phyloP scores from a whole-genome alignment of 1,140 invertebrate species.

The Rhyacophila brunnea region DNA sequence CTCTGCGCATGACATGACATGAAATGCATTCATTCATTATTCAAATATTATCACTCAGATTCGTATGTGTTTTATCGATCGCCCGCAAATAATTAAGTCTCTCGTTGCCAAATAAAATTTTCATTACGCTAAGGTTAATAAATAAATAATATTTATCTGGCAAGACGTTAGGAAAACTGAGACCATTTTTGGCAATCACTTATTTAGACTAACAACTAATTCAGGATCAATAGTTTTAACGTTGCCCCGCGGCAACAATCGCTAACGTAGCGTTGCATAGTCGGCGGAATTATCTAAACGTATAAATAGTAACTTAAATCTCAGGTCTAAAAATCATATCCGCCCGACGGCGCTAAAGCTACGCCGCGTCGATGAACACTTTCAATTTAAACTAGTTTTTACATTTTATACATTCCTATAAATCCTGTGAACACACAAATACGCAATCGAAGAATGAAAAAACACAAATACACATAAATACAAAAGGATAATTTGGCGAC shows the following conservation, averaged over 20 bases:
- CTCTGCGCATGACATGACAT: slow-evolving; percentile 24
- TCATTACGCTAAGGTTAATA: slow-evolving; percentile 33
- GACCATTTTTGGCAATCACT: slow-evolving; percentile 22
- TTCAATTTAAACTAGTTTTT: slow-evolving; percentile 5
- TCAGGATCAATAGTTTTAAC: slow-evolving; percentile 21
- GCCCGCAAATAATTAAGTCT: slow-evolving; percentile 15
- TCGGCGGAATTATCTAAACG: slow-evolving; percentile 22
- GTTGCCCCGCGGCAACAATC: slow-evolving; percentile 19
- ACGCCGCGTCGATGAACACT: slow-evolving; percentile 9
- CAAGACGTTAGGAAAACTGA: slow-evolving; percentile 32
- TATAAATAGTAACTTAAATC: slow-evolving; percentile 29
- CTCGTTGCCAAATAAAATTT: slow-evolving; percentile 31
- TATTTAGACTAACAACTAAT: slow-evolving; percentile 28
- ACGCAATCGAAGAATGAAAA: neutral
- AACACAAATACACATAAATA: slow-evolving; percentile 20
- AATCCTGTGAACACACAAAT: neutral
- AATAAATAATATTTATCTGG: slow-evolving; percentile 35
- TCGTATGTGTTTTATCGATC: slow-evolving; percentile 36
- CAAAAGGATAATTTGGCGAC: slow-evolving; percentile 32
- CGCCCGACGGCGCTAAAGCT: too few relatives aligned
- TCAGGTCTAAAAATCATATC: neutral
- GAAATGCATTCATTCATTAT: slow-evolving; percentile 16
- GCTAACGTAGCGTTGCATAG: slow-evolving; percentile 8
- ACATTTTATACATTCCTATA: slow-evolving; percentile 4
- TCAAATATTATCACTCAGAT: slow-evolving; percentile 30